Evolutionary conservation across 2,888 invertebrate species (phyloP).

Genomic region (Marronus borbonicus): DNA sequence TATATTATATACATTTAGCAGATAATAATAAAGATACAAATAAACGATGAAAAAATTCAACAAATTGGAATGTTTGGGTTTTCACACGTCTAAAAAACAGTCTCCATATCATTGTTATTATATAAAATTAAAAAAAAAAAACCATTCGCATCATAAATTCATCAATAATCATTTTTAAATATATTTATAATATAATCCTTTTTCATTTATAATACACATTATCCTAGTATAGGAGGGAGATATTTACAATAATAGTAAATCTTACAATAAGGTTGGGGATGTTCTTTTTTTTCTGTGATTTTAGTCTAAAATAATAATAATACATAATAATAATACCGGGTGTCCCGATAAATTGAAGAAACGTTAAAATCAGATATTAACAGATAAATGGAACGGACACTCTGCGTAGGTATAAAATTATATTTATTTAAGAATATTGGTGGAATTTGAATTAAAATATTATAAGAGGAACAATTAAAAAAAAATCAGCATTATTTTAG

Average conservation of each 20-base stretch:
- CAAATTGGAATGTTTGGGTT: conserved; percentile 36
- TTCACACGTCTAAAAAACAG: background rate
- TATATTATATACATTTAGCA: conserved; percentile 21
- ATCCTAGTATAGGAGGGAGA: conserved; percentile 58
- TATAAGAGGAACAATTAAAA: conserved; percentile 9
- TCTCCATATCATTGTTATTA: background rate
- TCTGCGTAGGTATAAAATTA: too few species aligned
- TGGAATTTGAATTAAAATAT: background rate
- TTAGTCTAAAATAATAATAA: background rate
- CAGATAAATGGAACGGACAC: background rate
- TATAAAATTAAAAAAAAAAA: background rate
- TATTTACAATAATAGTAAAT: conserved; percentile 62
- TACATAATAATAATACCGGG: background rate
- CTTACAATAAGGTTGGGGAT: conserved; percentile 59
- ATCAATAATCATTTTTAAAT: conserved; percentile 26
- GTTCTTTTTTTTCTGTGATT: conserved; percentile 6
- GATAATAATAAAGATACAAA: background rate
- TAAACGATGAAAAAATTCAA: background rate
- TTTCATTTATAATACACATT: conserved; percentile 58
- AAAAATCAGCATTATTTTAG: conserved; percentile 47
- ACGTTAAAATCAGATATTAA: too few species aligned
- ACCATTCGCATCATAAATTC: background rate
- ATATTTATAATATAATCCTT: conserved; percentile 33
- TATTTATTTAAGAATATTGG: conserved; percentile 4
- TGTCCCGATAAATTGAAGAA: background rate